phyloP scores from a whole-genome alignment of 2,888 invertebrate genomes.

The Ctena decussata region DNA sequence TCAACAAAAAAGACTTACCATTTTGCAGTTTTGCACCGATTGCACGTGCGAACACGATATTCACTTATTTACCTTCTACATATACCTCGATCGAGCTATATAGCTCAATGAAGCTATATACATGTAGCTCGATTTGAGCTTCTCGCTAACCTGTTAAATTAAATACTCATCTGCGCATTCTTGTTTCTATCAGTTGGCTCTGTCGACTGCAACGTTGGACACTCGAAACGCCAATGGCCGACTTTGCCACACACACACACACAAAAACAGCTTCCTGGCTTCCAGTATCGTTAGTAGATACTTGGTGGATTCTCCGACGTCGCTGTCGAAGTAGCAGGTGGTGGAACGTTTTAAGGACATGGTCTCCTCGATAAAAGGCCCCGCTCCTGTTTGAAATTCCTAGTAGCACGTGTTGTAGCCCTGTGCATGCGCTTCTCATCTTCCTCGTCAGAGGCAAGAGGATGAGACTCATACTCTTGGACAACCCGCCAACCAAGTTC shows the following conservation, averaged over 20 bases:
- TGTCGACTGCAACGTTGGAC: background rate
- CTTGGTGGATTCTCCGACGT: background rate
- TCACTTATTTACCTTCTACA: too few species aligned
- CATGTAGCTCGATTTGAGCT: too few species aligned
- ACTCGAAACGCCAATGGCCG: background rate
- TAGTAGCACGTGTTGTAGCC: background rate
- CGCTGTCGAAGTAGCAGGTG: background rate
- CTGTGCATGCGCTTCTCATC: constrained; percentile 1
- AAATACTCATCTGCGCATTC: background rate
- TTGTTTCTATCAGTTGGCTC: background rate
- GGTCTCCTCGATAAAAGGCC: background rate
- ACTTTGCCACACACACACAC: background rate
- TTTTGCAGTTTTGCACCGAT: too few species aligned
- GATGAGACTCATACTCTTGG: background rate
- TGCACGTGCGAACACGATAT: too few species aligned
- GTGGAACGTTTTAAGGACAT: background rate
- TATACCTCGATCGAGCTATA: too few species aligned
- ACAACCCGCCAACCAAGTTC: background rate
- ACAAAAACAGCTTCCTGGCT: too few species aligned
- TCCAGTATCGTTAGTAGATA: background rate
- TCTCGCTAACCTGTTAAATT: too few species aligned
- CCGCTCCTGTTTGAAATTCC: background rate
- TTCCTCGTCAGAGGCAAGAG: background rate
- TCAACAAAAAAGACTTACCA: too few species aligned
- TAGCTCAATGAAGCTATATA: too few species aligned